These are phyloP conservation scores for Clavelina lepadiformis DNA, from an alignment of 23 tunicate species.

Conservation along the genomic window DNA sequence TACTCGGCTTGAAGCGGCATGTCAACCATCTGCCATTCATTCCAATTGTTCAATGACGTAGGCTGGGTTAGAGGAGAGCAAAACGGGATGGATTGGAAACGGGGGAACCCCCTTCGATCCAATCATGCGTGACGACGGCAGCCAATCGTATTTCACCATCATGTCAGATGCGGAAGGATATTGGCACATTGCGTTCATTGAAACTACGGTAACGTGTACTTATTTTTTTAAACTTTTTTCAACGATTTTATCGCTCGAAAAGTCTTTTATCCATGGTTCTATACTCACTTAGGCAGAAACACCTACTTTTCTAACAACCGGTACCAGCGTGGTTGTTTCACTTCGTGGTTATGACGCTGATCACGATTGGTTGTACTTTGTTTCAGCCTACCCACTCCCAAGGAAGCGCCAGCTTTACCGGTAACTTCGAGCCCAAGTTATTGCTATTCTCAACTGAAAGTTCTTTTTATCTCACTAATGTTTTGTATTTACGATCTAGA, in stretches of 20 bases:
- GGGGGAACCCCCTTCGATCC: conserved; percentile 84
- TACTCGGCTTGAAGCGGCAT: no score
- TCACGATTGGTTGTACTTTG: conserved; percentile 55
- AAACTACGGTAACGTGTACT: conserved; percentile 29
- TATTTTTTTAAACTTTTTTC: background rate
- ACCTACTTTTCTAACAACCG: conserved; percentile 46
- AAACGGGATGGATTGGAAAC: conserved; percentile 75
- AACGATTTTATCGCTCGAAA: background rate
- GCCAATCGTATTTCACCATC: conserved; percentile 39
- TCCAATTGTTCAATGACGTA: background rate
- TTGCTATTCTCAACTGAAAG: no score
- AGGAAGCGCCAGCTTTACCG: conserved; percentile 51
- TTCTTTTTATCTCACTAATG: no score
- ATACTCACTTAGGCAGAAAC: conserved; percentile 28
- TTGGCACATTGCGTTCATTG: conserved; percentile 64
- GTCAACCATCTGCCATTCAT: no score
- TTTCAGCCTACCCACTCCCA: conserved; percentile 81
- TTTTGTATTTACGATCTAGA: no score
- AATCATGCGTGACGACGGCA: conserved; percentile 2
- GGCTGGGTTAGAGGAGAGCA: conserved; percentile 50
- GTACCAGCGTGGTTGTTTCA: conserved; percentile 53
- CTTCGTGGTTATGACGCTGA: conserved; percentile 55
- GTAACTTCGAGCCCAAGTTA: no score
- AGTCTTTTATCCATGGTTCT: background rate
- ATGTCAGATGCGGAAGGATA: conserved; percentile 58